Percentiles rank a stretch among this genome's conserved stretches.
Evolutionary conservation across 2,888 invertebrate species (phyloP).

Genomic region (Dyspetes luteomarginatus): DNA sequence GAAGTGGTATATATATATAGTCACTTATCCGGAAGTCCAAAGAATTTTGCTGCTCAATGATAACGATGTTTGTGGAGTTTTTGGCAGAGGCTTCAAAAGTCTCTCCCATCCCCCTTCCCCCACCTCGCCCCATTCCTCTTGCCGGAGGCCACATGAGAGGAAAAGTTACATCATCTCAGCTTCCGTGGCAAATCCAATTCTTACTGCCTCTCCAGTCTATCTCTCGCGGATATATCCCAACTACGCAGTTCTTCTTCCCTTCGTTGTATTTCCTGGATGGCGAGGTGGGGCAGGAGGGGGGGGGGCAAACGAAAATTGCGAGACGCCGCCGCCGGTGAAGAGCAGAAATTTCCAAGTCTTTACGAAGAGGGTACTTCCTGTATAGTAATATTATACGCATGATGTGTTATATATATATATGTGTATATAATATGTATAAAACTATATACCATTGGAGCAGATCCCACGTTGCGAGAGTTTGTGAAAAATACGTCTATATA

Average conservation of each 20-base stretch:
- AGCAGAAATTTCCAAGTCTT: slow-evolving; percentile 6
- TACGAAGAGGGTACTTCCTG: background rate
- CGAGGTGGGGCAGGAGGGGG: no score
- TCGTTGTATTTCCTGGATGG: background rate
- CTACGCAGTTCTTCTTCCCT: background rate
- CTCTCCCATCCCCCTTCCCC: no score
- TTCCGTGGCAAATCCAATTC: slow-evolving; percentile 32
- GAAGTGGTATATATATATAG: background rate
- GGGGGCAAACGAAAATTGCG: slow-evolving; percentile 1
- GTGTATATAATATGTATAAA: background rate
- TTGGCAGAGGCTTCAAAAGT: slow-evolving; percentile 8
- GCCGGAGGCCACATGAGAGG: background rate
- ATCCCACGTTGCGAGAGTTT: slow-evolving; percentile 6
- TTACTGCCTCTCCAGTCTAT: background rate
- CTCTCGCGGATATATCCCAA: background rate
- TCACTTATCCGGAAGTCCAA: slow-evolving; percentile 25
- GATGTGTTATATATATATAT: background rate
- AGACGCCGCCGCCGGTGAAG: background rate
- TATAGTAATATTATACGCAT: background rate
- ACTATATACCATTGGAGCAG: background rate
- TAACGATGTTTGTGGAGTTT: slow-evolving; percentile 31
- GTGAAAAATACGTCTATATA: background rate
- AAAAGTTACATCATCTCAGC: background rate
- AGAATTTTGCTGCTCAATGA: slow-evolving; percentile 10
- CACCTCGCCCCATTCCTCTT: no score